phyloP scores from a whole-genome alignment of 1,140 invertebrate species.

The Drosophila micromelanica region DNA sequence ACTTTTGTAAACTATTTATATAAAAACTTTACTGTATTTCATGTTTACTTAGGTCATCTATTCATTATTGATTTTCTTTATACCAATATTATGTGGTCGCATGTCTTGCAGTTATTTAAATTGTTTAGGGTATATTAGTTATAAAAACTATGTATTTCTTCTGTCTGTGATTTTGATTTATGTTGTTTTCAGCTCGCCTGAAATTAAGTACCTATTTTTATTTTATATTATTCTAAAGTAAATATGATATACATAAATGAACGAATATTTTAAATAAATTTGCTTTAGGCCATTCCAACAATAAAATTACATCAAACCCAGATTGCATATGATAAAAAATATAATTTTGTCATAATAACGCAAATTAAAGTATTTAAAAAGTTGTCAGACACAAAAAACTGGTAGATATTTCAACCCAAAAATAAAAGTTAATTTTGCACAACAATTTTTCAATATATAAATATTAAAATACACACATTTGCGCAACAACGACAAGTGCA shows the following conservation, averaged over 20 bases:
- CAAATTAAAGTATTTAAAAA: conserved; percentile 17
- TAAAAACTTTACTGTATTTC: background rate
- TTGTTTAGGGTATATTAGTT: background rate
- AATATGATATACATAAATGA: no score
- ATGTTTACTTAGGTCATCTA: conserved; percentile 14
- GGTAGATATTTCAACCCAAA: conserved; percentile 6
- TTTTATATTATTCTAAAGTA: no score
- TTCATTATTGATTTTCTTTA: conserved; percentile 11
- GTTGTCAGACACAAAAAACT: conserved; percentile 3
- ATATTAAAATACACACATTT: conserved; percentile 14
- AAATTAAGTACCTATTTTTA: no score
- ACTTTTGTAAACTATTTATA: background rate
- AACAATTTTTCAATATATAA: conserved; percentile 26
- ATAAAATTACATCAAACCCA: no score
- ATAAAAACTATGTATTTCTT: no score
- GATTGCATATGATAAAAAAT: background rate
- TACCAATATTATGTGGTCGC: background rate
- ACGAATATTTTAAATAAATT: no score
- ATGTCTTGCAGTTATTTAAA: background rate
- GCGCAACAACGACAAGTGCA: conserved; percentile 11
- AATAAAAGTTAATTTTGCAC: conserved; percentile 21
- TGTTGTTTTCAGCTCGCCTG: no score
- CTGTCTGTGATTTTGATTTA: no score
- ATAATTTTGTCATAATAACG: background rate
- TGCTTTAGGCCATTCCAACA: no score